Evolutionary conservation across 2,888 invertebrate genomes (phyloP).

Genomic region (Minunthozetes semirufus): DNA sequence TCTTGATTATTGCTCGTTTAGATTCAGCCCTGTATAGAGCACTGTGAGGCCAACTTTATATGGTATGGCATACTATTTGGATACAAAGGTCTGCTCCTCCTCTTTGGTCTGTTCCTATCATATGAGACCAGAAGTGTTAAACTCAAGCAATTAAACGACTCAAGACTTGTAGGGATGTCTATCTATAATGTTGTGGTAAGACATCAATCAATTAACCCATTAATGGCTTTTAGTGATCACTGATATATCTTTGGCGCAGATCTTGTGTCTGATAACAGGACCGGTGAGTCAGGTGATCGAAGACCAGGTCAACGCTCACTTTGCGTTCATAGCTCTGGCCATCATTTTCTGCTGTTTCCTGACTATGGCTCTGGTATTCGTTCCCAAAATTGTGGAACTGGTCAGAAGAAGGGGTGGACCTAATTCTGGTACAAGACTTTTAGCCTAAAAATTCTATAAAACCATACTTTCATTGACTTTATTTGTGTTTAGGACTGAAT

Average conservation of each 20-base stretch:
- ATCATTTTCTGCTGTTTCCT: conserved; percentile 97
- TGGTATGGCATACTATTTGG: conserved; percentile 90
- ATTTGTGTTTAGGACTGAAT: conserved; percentile 10
- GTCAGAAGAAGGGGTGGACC: conserved; percentile 19
- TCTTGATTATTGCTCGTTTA: conserved; percentile 56
- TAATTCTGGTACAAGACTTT: conserved; percentile 11
- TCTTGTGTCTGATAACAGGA: conserved; percentile 92
- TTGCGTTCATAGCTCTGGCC: conserved; percentile 89
- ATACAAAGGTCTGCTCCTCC: conserved; percentile 90
- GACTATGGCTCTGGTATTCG: conserved; percentile 96
- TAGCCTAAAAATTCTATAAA: not conserved
- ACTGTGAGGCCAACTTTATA: conserved; percentile 89
- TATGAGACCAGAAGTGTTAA: conserved; percentile 98
- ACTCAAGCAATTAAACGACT: conserved; percentile 91
- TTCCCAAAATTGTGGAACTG: conserved; percentile 70
- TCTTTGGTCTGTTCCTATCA: conserved; percentile 94
- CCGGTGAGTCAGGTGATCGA: conserved; percentile 96
- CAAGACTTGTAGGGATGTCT: conserved; percentile 96
- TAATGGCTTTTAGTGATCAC: not conserved
- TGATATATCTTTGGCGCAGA: conserved; percentile 38
- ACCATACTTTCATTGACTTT: conserved; percentile 52
- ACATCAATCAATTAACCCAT: not conserved
- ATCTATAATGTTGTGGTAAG: conserved; percentile 92
- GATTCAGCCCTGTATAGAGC: conserved; percentile 87
- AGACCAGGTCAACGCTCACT: conserved; percentile 94